Base-by-base conservation (phyloP, 2,113 vertebrate species). In the Noturus placidus region DNA sequence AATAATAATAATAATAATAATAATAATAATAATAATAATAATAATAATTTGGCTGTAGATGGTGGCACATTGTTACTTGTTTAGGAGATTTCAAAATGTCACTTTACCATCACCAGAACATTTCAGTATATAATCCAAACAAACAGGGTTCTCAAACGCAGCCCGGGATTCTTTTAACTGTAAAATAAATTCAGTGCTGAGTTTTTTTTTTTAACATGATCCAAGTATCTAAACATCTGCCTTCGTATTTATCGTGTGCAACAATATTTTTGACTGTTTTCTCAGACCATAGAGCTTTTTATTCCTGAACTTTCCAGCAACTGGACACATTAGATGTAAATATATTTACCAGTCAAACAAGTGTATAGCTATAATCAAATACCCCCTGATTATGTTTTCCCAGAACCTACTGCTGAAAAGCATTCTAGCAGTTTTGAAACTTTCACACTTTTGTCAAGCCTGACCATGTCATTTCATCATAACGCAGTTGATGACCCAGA, bases 401-500 rank as follows among this genome's bases (percentile, higher is more conserved):
- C 19, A 6, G n/a, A 33, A 30, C n/a, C 11, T 30, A 3, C 27
- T 30, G 13, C n/a, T 25, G 20, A 4, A 63, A 30, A 65, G 61
- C 11, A 33, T 72, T 10, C 19, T 72, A 22, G 19, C 15, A 72
- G 33, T 72, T 38, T 69, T 46, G 22, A 46, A 76, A 76, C 72
- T 46, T 76, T 46, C 72, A 46, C 42, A 35, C 38, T 46, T 46
- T 76, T 76, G 35, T 74, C 10, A 74, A 74, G 22, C 70, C 10
- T 20, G 72, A 46, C 72, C 38, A 25, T 83, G 59, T 67, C 82
- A 83, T 19, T 67, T 42, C 35, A 63, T 22, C 80, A 82, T 82
- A 57, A 82, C 35, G n/a, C 13, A 83, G 81, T 38, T 83, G 59
- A 63, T 83, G 81, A 83, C 35, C 30, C 33, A 42, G 42, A 82